phyloP scores from a whole-genome alignment of 2,888 invertebrate species.

The Netelia inedita region DNA sequence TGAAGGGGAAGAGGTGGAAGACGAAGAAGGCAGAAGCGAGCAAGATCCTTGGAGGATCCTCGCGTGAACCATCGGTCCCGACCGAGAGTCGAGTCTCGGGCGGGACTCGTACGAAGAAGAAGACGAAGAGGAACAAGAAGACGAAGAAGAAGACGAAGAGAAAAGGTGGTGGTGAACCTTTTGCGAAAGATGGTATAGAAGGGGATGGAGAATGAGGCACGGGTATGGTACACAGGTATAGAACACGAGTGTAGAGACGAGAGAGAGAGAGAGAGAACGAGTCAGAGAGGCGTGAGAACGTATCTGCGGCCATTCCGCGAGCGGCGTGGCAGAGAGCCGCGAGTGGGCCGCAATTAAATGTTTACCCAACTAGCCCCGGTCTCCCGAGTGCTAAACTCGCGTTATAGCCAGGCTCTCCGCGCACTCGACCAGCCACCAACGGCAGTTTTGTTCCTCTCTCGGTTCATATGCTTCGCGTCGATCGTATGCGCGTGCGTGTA shows the following conservation, averaged over 20 bases:
- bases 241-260: slow-evolving; percentile 35
- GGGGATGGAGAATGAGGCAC: slow-evolving; percentile 47
- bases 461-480: slow-evolving; percentile 26
- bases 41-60: slow-evolving; percentile 45
- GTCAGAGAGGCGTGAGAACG: slow-evolving; percentile 77
- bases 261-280: slow-evolving; percentile 64
- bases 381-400: slow-evolving; percentile 66
- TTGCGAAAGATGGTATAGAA: slow-evolving; percentile 42
- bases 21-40: slow-evolving; percentile 10
- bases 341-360: slow-evolving; percentile 76
- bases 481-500: slow-evolving; percentile 56
- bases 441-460: slow-evolving; percentile 50
- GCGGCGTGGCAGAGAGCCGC: slow-evolving; percentile 67
- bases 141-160: slow-evolving; percentile 35
- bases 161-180: slow-evolving; percentile 46
- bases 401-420: slow-evolving; percentile 64
- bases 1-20: slow-evolving; percentile 5
- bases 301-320: slow-evolving; percentile 77
- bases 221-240: slow-evolving; percentile 45
- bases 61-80: slow-evolving; percentile 38
- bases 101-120: slow-evolving; percentile 25
- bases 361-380: slow-evolving; percentile 73
- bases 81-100: slow-evolving; percentile 37
- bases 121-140: slow-evolving; percentile 37
- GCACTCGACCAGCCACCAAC: slow-evolving; percentile 47